These are phyloP conservation scores for Cynoglossus semilaevis DNA, from an alignment of 2,113 vertebrate species.

Conservation along the genomic window DNA sequence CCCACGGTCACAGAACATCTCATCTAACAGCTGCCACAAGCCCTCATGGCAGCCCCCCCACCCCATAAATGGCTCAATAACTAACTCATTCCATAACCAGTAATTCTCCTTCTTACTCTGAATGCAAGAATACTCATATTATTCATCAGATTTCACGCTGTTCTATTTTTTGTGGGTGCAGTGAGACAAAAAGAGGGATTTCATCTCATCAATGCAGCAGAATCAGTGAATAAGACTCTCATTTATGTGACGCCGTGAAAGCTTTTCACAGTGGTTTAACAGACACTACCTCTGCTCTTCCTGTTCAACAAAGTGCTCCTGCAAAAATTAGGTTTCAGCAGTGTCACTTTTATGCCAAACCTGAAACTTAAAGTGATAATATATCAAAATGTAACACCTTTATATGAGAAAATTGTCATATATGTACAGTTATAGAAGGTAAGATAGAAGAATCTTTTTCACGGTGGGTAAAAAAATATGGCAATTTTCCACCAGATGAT, in stretches of 20 bases:
- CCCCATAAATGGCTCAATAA: conserved; percentile 39
- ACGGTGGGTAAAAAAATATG: too few relatives aligned
- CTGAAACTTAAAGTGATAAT: background rate
- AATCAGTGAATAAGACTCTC: conserved; percentile 11
- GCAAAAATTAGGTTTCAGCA: background rate
- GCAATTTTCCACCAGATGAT: too few relatives aligned
- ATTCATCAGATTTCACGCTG: conserved; percentile 36
- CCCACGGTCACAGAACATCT: conserved; percentile 28
- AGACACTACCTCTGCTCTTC: background rate
- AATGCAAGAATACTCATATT: conserved; percentile 37
- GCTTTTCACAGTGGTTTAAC: conserved; percentile 17
- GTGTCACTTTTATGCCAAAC: background rate
- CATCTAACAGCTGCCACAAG: conserved; percentile 21
- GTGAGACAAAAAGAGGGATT: conserved; percentile 15
- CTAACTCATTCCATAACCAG: conserved; percentile 39
- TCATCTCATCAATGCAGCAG: conserved; percentile 24
- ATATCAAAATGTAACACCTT: too few relatives aligned
- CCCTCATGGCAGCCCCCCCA: conserved; percentile 27
- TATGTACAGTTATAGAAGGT: too few relatives aligned
- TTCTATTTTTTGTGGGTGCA: conserved; percentile 18
- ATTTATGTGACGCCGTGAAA: background rate
- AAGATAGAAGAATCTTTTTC: too few relatives aligned
- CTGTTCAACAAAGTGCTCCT: background rate
- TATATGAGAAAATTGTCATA: too few relatives aligned
- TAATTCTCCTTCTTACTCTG: conserved; percentile 2